phyloP scores from a whole-genome alignment of 1,140 invertebrate species.

The Drosophila kikkawai region DNA sequence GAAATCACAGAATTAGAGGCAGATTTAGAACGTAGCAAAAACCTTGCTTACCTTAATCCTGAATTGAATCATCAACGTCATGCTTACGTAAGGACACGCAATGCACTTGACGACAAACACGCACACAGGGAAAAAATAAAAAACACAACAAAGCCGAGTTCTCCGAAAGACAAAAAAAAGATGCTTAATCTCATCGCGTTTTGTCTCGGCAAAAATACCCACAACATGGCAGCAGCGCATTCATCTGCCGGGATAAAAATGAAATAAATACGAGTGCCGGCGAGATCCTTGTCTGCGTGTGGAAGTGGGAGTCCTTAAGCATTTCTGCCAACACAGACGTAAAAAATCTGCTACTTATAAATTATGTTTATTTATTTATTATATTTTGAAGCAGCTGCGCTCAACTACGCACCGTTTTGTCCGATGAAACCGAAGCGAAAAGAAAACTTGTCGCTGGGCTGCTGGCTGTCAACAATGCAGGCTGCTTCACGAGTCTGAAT shows the following conservation, averaged over 20 bases:
- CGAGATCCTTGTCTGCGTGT: slow-evolving; percentile 36
- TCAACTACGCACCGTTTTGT: slow-evolving; percentile 76
- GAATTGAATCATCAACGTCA: slow-evolving; percentile 38
- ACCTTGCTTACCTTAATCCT: neutral
- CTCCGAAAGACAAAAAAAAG: slow-evolving; percentile 31
- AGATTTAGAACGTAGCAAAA: slow-evolving; percentile 1
- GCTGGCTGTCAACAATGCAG: slow-evolving; percentile 68
- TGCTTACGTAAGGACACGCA: slow-evolving; percentile 44
- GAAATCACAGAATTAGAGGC: neutral
- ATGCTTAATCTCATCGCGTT: slow-evolving; percentile 42
- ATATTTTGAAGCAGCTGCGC: slow-evolving; percentile 80
- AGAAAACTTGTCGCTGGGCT: slow-evolving; percentile 45
- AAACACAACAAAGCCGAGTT: slow-evolving; percentile 7
- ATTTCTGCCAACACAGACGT: slow-evolving; percentile 77
- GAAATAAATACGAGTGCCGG: slow-evolving; percentile 24
- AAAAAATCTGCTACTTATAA: slow-evolving; percentile 83
- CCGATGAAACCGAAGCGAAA: slow-evolving; percentile 37
- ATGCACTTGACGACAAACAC: slow-evolving; percentile 37
- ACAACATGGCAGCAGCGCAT: slow-evolving; percentile 64
- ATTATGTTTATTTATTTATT: slow-evolving; percentile 84
- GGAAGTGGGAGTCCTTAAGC: slow-evolving; percentile 53
- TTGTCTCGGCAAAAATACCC: slow-evolving; percentile 68
- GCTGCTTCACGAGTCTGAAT: slow-evolving; percentile 71
- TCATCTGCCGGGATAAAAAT: slow-evolving; percentile 56
- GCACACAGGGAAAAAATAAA: neutral